Conservation (phyloP, 2,888 invertebrate species). For the Petrolisthes manimaculis region DNA sequence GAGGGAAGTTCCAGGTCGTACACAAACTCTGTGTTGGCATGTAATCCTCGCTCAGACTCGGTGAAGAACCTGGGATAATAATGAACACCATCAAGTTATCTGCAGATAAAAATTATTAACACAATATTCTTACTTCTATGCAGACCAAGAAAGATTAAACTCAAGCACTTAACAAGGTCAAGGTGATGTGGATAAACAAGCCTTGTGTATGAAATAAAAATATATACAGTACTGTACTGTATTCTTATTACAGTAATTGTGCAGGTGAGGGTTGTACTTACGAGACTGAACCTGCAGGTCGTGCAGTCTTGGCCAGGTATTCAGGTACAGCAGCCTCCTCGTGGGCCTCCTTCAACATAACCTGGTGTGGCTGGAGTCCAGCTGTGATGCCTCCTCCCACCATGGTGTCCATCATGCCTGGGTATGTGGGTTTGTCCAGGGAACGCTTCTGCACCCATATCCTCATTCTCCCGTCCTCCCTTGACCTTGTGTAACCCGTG, state of each 20-base stretch:
- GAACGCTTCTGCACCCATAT: slow-evolving; percentile 94
- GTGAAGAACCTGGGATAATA: slow-evolving; percentile 62
- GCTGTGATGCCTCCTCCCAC: slow-evolving; percentile 65
- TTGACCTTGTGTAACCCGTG: slow-evolving; percentile 90
- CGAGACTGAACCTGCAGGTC: slow-evolving; percentile 86
- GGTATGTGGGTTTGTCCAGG: slow-evolving; percentile 93
- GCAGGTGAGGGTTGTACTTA: slow-evolving; percentile 70
- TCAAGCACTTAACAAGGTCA: no score
- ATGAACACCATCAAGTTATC: background rate
- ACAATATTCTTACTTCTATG: background rate
- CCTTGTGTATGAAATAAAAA: no score
- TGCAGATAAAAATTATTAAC: background rate
- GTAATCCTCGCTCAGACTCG: slow-evolving; percentile 89
- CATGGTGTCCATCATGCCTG: slow-evolving; percentile 94
- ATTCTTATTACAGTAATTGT: no score
- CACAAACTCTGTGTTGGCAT: slow-evolving; percentile 94
- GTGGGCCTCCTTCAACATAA: slow-evolving; percentile 91
- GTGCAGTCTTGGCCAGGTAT: slow-evolving; percentile 81
- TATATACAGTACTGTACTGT: background rate
- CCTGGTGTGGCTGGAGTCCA: slow-evolving; percentile 72
- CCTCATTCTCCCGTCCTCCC: slow-evolving; percentile 82
- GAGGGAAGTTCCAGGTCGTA: slow-evolving; percentile 91
- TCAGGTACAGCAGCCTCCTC: slow-evolving; percentile 93
- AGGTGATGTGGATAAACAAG: no score
- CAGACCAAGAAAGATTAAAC: no score